Evolutionary conservation across 2,797 vertebrate genomes (phyloP).

Genomic region (Lagodon rhomboides): DNA sequence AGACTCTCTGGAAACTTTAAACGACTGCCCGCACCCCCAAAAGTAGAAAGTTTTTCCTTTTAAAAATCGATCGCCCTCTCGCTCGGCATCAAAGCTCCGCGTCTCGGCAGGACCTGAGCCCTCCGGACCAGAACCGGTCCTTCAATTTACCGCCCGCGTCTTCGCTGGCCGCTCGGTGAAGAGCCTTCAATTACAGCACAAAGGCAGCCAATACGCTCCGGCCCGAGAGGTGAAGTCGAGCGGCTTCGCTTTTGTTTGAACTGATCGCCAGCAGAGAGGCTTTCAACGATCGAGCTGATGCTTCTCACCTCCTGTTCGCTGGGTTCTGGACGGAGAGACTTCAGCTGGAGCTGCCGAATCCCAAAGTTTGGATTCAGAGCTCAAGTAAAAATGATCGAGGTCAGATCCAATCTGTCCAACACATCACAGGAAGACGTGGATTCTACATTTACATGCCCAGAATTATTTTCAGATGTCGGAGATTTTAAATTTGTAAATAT

Average conservation of each 20-base stretch:
- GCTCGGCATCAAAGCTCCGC: constrained; percentile 32
- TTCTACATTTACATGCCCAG: too few relatives aligned
- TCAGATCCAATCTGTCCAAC: not conserved
- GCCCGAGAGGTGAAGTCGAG: constrained; percentile 32
- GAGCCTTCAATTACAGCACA: constrained; percentile 29
- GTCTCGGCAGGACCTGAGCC: constrained; percentile 7
- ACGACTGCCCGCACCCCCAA: not conserved
- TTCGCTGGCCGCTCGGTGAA: not conserved
- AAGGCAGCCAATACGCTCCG: not conserved
- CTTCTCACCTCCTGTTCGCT: not conserved
- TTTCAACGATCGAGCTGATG: not conserved
- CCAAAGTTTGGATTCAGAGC: not conserved
- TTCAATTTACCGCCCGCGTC: constrained; percentile 27
- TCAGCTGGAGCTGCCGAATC: not conserved
- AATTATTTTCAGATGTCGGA: not conserved
- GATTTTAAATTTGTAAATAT: not conserved
- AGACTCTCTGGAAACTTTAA: constrained; percentile 17
- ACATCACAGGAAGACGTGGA: not conserved
- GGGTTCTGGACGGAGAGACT: not conserved
- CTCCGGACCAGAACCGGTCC: constrained; percentile 40
- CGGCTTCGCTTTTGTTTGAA: not conserved
- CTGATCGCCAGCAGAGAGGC: not conserved
- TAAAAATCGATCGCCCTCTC: constrained; percentile 12
- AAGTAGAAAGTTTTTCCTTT: constrained; percentile 26
- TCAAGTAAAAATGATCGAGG: not conserved